A percentile compares a stretch with the other conserved stretches of the same genome.
phyloP scores from a whole-genome alignment of 2,888 invertebrate genomes.

The Phyllotreta striolata region DNA sequence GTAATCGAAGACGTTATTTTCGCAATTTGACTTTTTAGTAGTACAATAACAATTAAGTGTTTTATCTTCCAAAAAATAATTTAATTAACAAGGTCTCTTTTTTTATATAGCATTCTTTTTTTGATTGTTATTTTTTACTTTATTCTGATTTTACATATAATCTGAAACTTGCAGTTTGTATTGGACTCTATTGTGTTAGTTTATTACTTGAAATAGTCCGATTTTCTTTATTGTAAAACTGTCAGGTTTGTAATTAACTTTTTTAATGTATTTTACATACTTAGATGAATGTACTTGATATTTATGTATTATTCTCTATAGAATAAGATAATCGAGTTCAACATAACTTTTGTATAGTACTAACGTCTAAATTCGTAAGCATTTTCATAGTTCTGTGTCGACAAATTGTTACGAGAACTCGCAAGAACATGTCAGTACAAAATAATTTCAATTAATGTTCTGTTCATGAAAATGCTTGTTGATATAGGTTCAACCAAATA shows the following conservation, averaged over 20 bases:
- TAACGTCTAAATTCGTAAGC: constrained; percentile 8
- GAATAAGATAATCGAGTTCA: neutral
- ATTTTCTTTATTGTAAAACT: too few relatives aligned
- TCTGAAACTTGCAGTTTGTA: too few relatives aligned
- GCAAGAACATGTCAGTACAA: constrained; percentile 12
- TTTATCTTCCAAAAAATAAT: too few relatives aligned
- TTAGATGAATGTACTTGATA: neutral
- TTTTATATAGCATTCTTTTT: too few relatives aligned
- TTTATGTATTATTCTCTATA: neutral
- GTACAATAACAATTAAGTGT: too few relatives aligned
- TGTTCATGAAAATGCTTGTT: constrained; percentile 2
- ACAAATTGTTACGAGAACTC: constrained; percentile 3
- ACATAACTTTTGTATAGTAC: constrained; percentile 25
- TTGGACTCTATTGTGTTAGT: too few relatives aligned
- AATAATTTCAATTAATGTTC: constrained; percentile 11
- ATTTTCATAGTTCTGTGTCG: constrained; percentile 9
- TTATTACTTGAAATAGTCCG: too few relatives aligned
- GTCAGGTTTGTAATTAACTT: too few relatives aligned
- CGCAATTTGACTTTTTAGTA: too few relatives aligned
- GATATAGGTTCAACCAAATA: constrained; percentile 26
- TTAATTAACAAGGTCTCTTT: too few relatives aligned
- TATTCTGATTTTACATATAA: too few relatives aligned
- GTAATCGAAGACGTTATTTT: constrained; percentile 1
- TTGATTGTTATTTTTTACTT: too few relatives aligned
- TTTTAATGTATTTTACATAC: neutral